Evolutionary conservation across 2,888 invertebrate species (phyloP), one percentile per base, ranked within the genome.

Genomic region (Callinectes sapidus): DNA sequence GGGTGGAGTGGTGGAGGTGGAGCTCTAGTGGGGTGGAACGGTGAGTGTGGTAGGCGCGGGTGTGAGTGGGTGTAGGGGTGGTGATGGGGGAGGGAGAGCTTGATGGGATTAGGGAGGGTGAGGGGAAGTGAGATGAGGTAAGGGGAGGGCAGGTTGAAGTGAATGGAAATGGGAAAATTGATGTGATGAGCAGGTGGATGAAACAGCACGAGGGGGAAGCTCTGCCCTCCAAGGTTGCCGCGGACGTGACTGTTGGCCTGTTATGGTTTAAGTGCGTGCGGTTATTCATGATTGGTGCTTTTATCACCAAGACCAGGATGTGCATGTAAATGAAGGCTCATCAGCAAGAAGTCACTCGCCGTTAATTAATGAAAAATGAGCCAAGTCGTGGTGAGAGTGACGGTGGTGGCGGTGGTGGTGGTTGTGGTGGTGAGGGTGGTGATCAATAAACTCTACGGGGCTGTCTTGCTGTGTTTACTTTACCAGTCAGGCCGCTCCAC

Each of bases 111-210:
- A 32, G 32, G 81, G 35, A 81, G 81, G 81, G 81, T 32, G 35
- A 81, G 35, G 81, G 32, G 81, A 32, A 81, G 32, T 81, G 81
- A 35, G 81, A 35, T 32, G 81, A 81, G 81, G 81, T 16, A 13
- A 81, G 81, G 35, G 81, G 81, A 81, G 35, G 32, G 35, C 35
- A 35, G 35, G 35, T 16, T 6, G 81, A 81, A 35, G 35, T 81
- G 81, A 81, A 35, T 81, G 81, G 35, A n/a, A 81, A 35, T 81
- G 71, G 32, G 81, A 81, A 81, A 32, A 35, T 81, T 81, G 71
- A 81, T 81, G 81, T 81, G 35, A 35, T 81, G 81, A 81, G 10
- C 81, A 81, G 81, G 81, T 81, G 81, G 81, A 35, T 16, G 81
- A 35, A 81, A 81, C 23, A 23, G 23, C 81, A 35, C 0, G 14